phyloP scores from a whole-genome alignment of 2,113 vertebrate genomes.

The cattle (Bos taurus) region ARS-UCD2.0 NC_037334.1:15938501-15939000 shows the following conservation, averaged over 20 bases:
- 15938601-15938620: neutral
- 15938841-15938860: neutral
- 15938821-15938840: neutral
- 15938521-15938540: neutral
- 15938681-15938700: neutral
- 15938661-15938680: neutral
- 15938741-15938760: neutral
- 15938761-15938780: neutral
- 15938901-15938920: neutral
- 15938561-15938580: neutral
- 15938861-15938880: neutral
- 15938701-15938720: neutral
- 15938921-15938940: neutral
- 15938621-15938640: neutral
- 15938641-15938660: neutral
- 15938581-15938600: neutral
- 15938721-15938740: neutral
- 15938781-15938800: neutral
- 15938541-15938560: neutral
- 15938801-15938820: neutral
- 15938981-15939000: neutral
- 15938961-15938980: neutral
- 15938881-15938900: neutral
- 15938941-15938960: neutral
- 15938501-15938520: neutral